These are phyloP conservation scores for Enteromius thamalakanensis DNA, from an alignment of 2,797 vertebrate species.

Conservation along the genomic window DNA sequence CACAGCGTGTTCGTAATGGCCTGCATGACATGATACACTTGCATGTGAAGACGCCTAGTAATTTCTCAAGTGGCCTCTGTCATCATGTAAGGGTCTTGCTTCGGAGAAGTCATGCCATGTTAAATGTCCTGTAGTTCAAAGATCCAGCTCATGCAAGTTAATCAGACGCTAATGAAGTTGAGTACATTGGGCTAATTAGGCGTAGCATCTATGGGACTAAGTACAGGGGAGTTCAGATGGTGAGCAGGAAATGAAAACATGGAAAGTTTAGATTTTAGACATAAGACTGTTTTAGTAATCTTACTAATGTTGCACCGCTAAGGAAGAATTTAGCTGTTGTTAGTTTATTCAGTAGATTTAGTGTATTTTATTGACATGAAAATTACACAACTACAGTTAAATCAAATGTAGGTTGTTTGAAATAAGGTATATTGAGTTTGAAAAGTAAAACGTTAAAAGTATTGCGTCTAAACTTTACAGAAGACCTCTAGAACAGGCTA, in stretches of 20 bases:
- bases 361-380: neutral
- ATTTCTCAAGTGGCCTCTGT: conserved; percentile 30
- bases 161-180: conserved; percentile 51
- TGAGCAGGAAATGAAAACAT: conserved; percentile 1
- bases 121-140: conserved; percentile 40
- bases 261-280: conserved; percentile 17
- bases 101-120: conserved; percentile 31
- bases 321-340: neutral
- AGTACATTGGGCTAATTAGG: conserved; percentile 57
- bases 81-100: conserved; percentile 36
- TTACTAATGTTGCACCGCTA: neutral
- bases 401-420: neutral
- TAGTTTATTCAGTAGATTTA: neutral
- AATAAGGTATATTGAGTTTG: conserved; percentile 10
- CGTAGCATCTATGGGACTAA: conserved; percentile 47
- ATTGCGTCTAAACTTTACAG: neutral
- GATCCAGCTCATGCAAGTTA: conserved; percentile 42
- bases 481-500: neutral
- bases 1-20: neutral
- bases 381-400: neutral
- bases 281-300: neutral
- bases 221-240: conserved; percentile 25
- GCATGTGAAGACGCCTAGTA: conserved; percentile 18
- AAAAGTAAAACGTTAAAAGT: neutral
- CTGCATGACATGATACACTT: neutral